Evolutionary conservation across 2,888 invertebrate genomes (phyloP), one percentile per base, ranked within the genome.

Genomic region (Nemoura dubitans): DNA sequence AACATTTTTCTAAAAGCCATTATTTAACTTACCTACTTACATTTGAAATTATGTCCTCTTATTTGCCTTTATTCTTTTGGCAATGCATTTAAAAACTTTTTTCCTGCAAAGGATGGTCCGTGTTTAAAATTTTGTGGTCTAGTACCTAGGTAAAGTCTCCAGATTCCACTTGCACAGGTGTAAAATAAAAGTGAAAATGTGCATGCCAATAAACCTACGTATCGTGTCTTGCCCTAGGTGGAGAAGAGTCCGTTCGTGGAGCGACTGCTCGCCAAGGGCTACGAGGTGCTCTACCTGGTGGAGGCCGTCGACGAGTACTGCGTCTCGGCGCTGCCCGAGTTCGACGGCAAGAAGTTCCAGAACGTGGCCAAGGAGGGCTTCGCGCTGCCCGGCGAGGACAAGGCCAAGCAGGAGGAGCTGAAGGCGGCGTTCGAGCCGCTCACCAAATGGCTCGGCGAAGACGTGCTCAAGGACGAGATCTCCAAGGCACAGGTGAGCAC

Each of bases 291-390:
- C 88, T 99, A 95, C 91, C 93, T 99, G 85, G 95, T 96, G 14
- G 99, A 99, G 92, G 97, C 99, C 43, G 98, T 99, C 83, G 99
- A 99, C 93, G 99, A 99, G 92, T 99, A 99, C 92, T 96, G 97
- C 90, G 96, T 99, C 89, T 97, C 98, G 85, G 96, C 98, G 82
- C 93, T 99, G 91, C 98, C 99, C 0, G 99, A 99, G 92, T 99
- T 97, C 92, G 99, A 99, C 90, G 98, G 98, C 86, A 98, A 98
- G 93, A 99, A 98, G 92, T 99, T 99, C 96, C 98, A 98, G 92
- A 99, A 99, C 92, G 98, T 99, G 86, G 99, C 99, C 89, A 99
- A 99, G 93, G 99, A 99, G 93, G 98, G 98, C 43, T 96, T 99
- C 91, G 95, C 95, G 89, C 92, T 99, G 10, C 97, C 98, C 90